These are phyloP conservation scores for Drosophila rellima DNA, from an alignment of 2,888 invertebrate genomes.

Conservation along the genomic window DNA sequence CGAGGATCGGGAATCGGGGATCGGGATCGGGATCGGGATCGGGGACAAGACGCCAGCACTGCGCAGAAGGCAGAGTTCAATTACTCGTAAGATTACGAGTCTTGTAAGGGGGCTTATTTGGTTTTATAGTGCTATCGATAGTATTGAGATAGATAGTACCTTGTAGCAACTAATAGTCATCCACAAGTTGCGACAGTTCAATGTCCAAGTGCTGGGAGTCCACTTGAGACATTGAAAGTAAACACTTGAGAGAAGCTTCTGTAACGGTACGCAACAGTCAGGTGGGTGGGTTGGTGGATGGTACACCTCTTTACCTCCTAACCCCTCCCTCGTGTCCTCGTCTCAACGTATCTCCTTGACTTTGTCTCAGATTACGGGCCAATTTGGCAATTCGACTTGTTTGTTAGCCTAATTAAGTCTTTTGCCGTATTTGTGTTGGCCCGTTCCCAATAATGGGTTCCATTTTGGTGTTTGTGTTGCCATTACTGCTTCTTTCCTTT, in stretches of 20 bases:
- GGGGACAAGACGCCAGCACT: constrained; percentile 12
- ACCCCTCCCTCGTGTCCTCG: not conserved
- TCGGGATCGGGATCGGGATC: not conserved
- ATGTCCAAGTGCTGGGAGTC: constrained; percentile 62
- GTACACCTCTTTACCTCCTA: not conserved
- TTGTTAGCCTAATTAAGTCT: constrained; percentile 73
- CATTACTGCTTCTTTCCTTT: not conserved
- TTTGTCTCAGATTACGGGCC: constrained; percentile 50
- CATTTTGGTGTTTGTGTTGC: constrained; percentile 23
- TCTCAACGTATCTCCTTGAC: not conserved
- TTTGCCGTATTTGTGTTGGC: constrained; percentile 52
- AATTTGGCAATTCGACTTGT: constrained; percentile 73
- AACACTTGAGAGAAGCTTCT: constrained; percentile 71
- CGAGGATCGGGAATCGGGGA: constrained; percentile 1
- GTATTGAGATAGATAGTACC: constrained; percentile 16
- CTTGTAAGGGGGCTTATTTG: not conserved
- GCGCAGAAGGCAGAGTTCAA: constrained; percentile 26
- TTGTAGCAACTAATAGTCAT: constrained; percentile 9
- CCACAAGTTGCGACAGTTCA: constrained; percentile 46
- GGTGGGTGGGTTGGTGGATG: constrained; percentile 1
- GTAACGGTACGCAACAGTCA: constrained; percentile 25
- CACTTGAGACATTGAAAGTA: constrained; percentile 58
- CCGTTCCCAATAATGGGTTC: constrained; percentile 24
- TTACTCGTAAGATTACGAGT: constrained; percentile 1
- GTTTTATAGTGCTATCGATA: not conserved